Conservation (phyloP, 2,888 invertebrate genomes). For the Onchidella celtica region DNA sequence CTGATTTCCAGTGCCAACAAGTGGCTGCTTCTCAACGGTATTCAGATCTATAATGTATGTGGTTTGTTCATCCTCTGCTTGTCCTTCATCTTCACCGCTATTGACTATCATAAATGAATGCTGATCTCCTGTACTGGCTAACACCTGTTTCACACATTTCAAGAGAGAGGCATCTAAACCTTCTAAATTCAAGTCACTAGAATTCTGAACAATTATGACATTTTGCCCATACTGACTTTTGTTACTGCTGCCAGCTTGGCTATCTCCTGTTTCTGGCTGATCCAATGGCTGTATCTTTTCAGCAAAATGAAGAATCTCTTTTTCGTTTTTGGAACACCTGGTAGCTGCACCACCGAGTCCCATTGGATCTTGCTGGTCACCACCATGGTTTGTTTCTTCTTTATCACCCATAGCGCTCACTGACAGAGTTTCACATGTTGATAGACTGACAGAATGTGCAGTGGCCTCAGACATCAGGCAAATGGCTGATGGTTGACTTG, state of each 20-base stretch:
- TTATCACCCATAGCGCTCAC: too few relatives aligned
- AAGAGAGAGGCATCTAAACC: constrained; percentile 39
- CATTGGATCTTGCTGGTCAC: background rate
- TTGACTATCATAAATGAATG: constrained; percentile 37
- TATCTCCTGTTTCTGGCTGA: too few relatives aligned
- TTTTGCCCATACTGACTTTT: constrained; percentile 7
- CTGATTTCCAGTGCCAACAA: background rate
- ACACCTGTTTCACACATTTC: constrained; percentile 33
- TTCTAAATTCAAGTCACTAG: constrained; percentile 17
- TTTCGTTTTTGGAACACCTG: too few relatives aligned
- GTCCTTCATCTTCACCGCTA: background rate
- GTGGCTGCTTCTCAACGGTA: background rate
- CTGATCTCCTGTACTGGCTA: constrained; percentile 18
- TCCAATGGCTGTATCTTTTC: too few relatives aligned
- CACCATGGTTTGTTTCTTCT: too few relatives aligned
- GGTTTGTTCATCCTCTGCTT: constrained; percentile 2
- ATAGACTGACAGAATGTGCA: too few relatives aligned
- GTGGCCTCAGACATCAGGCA: too few relatives aligned
- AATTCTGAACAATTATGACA: constrained; percentile 38
- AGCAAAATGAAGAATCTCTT: too few relatives aligned
- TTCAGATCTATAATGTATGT: constrained; percentile 40
- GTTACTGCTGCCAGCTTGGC: too few relatives aligned
- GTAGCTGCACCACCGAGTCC: background rate
- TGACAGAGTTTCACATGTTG: too few relatives aligned
- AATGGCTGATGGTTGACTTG: too few relatives aligned